Evolutionary conservation across 2,888 invertebrate species (phyloP).

Genomic region (Agrotis exclamationis): DNA sequence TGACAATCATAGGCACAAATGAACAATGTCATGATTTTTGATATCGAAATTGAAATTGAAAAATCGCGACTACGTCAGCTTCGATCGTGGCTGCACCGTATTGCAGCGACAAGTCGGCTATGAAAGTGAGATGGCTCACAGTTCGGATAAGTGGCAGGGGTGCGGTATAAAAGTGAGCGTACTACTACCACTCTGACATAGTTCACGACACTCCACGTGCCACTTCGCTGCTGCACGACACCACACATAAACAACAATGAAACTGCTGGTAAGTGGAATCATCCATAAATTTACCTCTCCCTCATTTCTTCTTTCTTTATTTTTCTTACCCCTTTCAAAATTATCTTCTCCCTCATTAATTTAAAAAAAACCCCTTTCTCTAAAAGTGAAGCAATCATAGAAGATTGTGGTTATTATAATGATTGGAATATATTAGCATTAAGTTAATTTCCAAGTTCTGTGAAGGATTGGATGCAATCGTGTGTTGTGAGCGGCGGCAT

Average conservation of each 20-base stretch:
- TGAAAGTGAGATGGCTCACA: slow-evolving; percentile 88
- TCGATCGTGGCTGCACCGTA: slow-evolving; percentile 75
- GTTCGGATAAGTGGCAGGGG: slow-evolving; percentile 88
- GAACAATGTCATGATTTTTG: slow-evolving; percentile 73
- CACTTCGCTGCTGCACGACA: slow-evolving; percentile 79
- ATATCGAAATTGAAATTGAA: slow-evolving; percentile 75
- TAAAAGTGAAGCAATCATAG: slow-evolving; percentile 42
- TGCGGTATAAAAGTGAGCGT: slow-evolving; percentile 89
- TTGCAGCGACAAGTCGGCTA: slow-evolving; percentile 82
- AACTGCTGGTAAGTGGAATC: slow-evolving; percentile 87
- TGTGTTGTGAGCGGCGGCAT: slow-evolving; percentile 78
- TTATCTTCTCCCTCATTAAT: slow-evolving; percentile 12
- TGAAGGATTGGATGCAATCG: slow-evolving; percentile 77
- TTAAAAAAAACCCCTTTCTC: slow-evolving; percentile 39
- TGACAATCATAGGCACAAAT: slow-evolving; percentile 50
- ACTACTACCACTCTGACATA: slow-evolving; percentile 89
- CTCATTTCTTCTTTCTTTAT: slow-evolving; percentile 55
- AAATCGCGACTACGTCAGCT: slow-evolving; percentile 67
- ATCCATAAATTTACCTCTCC: slow-evolving; percentile 59
- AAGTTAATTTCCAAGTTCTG: slow-evolving; percentile 64
- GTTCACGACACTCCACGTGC: slow-evolving; percentile 87
- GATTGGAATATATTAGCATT: slow-evolving; percentile 56
- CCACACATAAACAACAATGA: slow-evolving; percentile 84
- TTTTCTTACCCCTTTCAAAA: slow-evolving; percentile 38
- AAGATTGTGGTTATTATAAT: slow-evolving; percentile 53